Evolutionary conservation across 2,797 vertebrate genomes (phyloP), one percentile per base, ranked within the genome.

Genomic region (Epinephelus malabaricus): DNA sequence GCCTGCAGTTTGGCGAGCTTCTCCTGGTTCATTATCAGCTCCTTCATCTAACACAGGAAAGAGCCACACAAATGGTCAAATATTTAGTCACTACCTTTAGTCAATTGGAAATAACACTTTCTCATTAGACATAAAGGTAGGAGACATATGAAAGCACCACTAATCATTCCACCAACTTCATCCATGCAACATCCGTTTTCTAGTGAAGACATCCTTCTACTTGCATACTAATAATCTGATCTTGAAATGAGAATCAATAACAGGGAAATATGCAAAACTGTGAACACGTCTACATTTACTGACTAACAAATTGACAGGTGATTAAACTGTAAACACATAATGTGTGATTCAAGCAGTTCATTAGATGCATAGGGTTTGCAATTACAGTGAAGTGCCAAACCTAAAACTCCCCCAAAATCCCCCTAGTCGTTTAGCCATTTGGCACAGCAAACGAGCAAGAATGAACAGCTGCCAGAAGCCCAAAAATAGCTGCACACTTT

Each of bases 21-120:
- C 82, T 99, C 98, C 81, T 98, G 98, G 93, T 99, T 99, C 98
- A 99, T 99, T 85, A 97, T 97, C 1, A 92, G 96, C 94, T 99
- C 98, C 96, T 99, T 99, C 98, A 99, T 99, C 98, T 99, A 83
- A 34, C 9, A 63, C 19, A 68, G 50, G 3, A 76, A 14, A 83
- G 1, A 65, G 17, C 8, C 0, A 49, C 2, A 43, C 2, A 63
- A n/a, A 34, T 17, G 0, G 38, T 17, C 0, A 43, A 50, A 54
- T n/a, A 65, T n/a, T 21, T 53, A 15, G 2, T 34, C 40, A 75
- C 12, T n/a, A 27, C 13, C 14, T 9, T 12, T 4, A 61, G 3
- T 23, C 5, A 51, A 49, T 55, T 46, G 4, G 43, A 45, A 14
- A 15, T 14, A 18, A n/a, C 30, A 34, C 6, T 27, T 12, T 10